Percentiles rank a stretch among this genome's conserved stretches.
Evolutionary conservation across 2,888 invertebrate genomes (phyloP).

Genomic region (Brenthis hecate): DNA sequence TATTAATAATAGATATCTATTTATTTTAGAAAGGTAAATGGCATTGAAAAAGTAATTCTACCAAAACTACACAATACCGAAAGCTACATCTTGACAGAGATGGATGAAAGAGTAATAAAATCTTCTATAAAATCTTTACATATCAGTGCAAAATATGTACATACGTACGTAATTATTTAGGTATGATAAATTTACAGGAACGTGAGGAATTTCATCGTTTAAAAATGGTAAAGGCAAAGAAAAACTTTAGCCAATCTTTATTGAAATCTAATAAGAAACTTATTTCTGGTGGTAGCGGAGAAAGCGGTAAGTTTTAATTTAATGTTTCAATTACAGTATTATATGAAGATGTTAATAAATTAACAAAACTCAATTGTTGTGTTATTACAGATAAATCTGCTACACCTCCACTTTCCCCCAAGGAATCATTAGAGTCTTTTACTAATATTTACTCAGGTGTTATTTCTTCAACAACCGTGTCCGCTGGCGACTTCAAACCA

Average conservation of each 20-base stretch:
- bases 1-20: neutral
- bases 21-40: conserved; percentile 72
- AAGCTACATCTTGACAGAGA: conserved; percentile 70
- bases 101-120: conserved; percentile 70
- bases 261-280: conserved; percentile 42
- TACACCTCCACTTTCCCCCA: conserved; percentile 39
- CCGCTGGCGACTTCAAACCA: conserved; percentile 58
- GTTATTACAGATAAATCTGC: conserved; percentile 27
- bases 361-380: neutral
- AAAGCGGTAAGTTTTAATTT: conserved; percentile 21
- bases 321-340: neutral
- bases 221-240: conserved; percentile 78
- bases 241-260: conserved; percentile 53
- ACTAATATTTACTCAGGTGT: conserved; percentile 48
- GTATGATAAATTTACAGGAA: conserved; percentile 52
- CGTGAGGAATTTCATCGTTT: conserved; percentile 76
- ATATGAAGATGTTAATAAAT: neutral
- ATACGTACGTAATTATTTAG: conserved; percentile 17
- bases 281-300: conserved; percentile 39
- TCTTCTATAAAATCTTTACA: neutral
- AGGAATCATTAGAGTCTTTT: conserved; percentile 51
- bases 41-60: conserved; percentile 76
- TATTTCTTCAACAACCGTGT: conserved; percentile 51
- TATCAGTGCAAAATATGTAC: neutral
- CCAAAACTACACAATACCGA: conserved; percentile 73